Conservation (phyloP, 2,113 vertebrate genomes). For the Microcebus tavaratra region DNA sequence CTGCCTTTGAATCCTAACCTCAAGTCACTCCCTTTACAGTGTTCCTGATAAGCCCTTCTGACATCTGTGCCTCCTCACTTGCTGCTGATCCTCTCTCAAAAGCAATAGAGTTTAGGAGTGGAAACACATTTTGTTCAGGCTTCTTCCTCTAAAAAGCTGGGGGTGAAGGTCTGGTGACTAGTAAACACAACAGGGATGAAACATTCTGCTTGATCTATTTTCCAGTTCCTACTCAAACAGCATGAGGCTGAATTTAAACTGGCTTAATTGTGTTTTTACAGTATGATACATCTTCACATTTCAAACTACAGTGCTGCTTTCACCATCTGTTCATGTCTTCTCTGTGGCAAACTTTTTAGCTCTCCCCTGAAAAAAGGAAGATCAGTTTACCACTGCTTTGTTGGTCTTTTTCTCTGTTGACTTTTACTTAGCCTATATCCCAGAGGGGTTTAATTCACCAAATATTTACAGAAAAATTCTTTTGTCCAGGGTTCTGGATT, state of each 20-base stretch:
- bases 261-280: constrained; percentile 20
- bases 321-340: constrained; percentile 22
- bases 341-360: neutral
- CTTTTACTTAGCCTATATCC: constrained; percentile 18
- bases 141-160: neutral
- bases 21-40: neutral
- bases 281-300: neutral
- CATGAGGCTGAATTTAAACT: neutral
- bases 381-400: constrained; percentile 19
- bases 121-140: neutral
- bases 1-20: constrained; percentile 13
- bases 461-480: constrained; percentile 51
- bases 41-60: neutral
- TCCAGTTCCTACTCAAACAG: neutral
- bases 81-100: neutral
- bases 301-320: neutral
- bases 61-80: constrained; percentile 42
- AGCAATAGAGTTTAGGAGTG: neutral
- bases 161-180: neutral
- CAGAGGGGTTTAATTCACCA: constrained; percentile 18
- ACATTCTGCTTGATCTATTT: constrained; percentile 19
- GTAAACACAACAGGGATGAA: neutral
- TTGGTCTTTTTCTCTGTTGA: constrained; percentile 39
- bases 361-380: neutral
- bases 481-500: neutral